phyloP scores from a whole-genome alignment of 2,113 vertebrate species.

The Xyliphius kryptos region DNA sequence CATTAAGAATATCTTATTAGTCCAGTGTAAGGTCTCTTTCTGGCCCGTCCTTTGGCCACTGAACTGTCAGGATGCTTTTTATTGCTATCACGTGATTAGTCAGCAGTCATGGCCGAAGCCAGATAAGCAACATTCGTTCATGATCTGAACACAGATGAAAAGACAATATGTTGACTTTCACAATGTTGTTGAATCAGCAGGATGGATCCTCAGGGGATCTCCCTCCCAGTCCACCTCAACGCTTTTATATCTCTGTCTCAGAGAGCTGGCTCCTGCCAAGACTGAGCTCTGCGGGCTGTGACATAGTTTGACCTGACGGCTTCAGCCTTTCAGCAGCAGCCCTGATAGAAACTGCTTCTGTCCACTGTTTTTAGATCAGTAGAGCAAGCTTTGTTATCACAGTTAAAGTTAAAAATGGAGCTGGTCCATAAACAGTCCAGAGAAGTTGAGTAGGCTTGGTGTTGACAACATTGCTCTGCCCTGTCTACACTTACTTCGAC shows the following conservation, averaged over 20 bases:
- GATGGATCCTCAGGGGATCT: conserved; percentile 16
- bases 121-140: neutral
- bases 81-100: conserved; percentile 20
- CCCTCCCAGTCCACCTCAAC: neutral
- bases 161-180: conserved; percentile 6
- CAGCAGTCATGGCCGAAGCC: neutral
- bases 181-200: conserved; percentile 5
- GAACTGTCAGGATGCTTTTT: conserved; percentile 19
- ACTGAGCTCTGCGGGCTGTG: conserved; percentile 11
- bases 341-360: conserved; percentile 20
- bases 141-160: conserved; percentile 9
- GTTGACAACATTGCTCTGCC: conserved; percentile 25
- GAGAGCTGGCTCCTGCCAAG: conserved; percentile 15
- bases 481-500: conserved; percentile 32
- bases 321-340: conserved; percentile 28
- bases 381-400: neutral
- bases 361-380: conserved; percentile 24
- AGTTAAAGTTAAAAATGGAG: conserved; percentile 13
- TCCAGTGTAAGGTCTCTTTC: no score
- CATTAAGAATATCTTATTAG: no score
- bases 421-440: conserved; percentile 24
- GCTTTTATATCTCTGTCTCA: conserved; percentile 33
- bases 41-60: no score
- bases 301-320: conserved; percentile 28
- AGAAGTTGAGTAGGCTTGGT: conserved; percentile 12